A percentile compares a stretch with the other conserved stretches of the same genome.
phyloP scores from a whole-genome alignment of 2,888 invertebrate species.

The Rutpela maculata region DNA sequence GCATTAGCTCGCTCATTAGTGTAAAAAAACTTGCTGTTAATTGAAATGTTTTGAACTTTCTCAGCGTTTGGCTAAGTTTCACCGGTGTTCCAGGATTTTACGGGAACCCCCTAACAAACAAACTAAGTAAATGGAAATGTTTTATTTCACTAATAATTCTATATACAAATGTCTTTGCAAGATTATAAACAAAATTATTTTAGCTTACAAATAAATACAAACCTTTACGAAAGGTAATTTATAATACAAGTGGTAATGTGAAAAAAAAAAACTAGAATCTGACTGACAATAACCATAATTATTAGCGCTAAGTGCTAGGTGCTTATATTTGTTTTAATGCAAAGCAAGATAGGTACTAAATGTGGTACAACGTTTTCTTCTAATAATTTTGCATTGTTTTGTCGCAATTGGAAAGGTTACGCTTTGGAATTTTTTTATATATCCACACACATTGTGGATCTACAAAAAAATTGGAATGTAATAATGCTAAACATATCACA shows the following conservation, averaged over 20 bases:
- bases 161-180: constrained; percentile 29
- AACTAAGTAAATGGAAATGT: background rate
- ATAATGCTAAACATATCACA: constrained; percentile 47
- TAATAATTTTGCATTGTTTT: background rate
- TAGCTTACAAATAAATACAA: constrained; percentile 38
- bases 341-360: background rate
- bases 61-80: background rate
- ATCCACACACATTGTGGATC: background rate
- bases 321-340: background rate
- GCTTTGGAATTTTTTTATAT: background rate
- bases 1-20: no score
- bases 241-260: constrained; percentile 25
- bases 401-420: background rate
- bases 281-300: constrained; percentile 2
- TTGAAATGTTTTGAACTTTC: no score
- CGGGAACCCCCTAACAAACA: background rate
- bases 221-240: constrained; percentile 54
- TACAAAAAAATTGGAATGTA: constrained; percentile 44
- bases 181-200: constrained; percentile 19
- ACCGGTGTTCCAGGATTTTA: background rate
- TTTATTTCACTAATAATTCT: constrained; percentile 3
- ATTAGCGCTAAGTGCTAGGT: background rate
- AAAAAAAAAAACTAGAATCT: background rate
- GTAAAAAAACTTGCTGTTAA: no score
- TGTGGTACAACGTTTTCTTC: background rate